A percentile compares a stretch with the other conserved stretches of the same genome.
Conservation (phyloP, 2,797 vertebrate species). For the Brotula barbata region DNA sequence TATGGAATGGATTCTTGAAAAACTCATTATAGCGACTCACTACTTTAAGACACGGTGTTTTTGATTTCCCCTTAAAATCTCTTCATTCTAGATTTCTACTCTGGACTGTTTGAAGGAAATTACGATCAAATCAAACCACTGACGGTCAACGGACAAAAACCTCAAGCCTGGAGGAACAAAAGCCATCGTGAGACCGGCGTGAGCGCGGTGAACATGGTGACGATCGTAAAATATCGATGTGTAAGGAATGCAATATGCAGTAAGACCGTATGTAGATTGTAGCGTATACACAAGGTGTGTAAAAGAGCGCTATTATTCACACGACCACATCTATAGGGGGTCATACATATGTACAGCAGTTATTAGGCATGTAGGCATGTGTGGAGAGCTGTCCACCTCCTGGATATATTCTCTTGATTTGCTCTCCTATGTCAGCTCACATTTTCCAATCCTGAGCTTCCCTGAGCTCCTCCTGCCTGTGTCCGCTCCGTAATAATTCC, state of each 20-base stretch:
- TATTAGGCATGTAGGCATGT: slow-evolving; percentile 27
- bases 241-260: not conserved
- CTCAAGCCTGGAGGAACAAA: no score
- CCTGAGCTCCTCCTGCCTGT: not conserved
- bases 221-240: not conserved
- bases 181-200: no score
- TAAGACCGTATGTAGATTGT: slow-evolving; percentile 4
- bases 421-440: slow-evolving; percentile 34
- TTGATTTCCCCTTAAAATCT: no score
- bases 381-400: slow-evolving; percentile 27
- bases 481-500: slow-evolving; percentile 37
- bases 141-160: no score
- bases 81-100: no score
- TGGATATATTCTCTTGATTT: slow-evolving; percentile 37
- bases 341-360: slow-evolving; percentile 23
- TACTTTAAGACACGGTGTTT: no score
- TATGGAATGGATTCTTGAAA: no score
- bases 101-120: no score
- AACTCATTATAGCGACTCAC: no score
- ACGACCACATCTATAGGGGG: slow-evolving; percentile 3
- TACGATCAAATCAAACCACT: no score
- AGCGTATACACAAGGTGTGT: slow-evolving; percentile 1
- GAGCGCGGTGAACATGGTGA: not conserved
- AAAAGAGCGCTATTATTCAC: slow-evolving; percentile 9
- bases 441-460: slow-evolving; percentile 26